A percentile compares a stretch with the other conserved stretches of the same genome.
These are phyloP conservation scores for Apamea anceps DNA, from an alignment of 2,888 invertebrate genomes.

Conservation along the genomic window DNA sequence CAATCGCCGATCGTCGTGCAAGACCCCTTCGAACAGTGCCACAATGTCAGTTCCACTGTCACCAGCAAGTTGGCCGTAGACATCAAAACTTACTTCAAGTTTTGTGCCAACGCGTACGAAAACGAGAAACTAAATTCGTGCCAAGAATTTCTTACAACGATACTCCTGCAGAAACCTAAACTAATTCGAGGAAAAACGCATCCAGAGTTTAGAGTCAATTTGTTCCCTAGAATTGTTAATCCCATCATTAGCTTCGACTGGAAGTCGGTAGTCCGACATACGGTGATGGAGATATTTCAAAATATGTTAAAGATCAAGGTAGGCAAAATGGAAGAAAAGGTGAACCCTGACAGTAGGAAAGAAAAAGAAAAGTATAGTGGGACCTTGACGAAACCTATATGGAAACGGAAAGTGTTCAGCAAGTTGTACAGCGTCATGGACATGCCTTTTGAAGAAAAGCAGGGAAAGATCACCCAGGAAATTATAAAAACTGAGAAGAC, in stretches of 20 bases:
- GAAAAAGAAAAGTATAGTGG: constrained; percentile 75
- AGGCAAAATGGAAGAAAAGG: constrained; percentile 69
- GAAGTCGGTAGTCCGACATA: constrained; percentile 72
- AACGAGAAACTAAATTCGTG: constrained; percentile 69
- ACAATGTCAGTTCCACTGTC: constrained; percentile 89
- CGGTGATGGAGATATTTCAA: constrained; percentile 74
- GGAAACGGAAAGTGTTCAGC: constrained; percentile 76
- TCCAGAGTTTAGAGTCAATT: constrained; percentile 73
- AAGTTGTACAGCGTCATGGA: constrained; percentile 60
- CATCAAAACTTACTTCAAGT: constrained; percentile 74
- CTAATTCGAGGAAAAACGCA: constrained; percentile 61
- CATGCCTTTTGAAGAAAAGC: constrained; percentile 71
- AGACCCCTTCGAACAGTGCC: constrained; percentile 92
- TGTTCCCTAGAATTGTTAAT: constrained; percentile 72
- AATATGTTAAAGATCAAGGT: constrained; percentile 74
- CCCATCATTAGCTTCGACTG: constrained; percentile 74
- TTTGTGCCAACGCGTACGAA: constrained; percentile 77
- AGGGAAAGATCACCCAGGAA: constrained; percentile 76
- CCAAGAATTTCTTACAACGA: constrained; percentile 71
- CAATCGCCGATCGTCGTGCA: constrained; percentile 90
- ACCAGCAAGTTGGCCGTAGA: constrained; percentile 71
- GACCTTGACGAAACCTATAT: constrained; percentile 72
- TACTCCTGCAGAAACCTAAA: constrained; percentile 77
- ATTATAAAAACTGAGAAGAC: constrained; percentile 69
- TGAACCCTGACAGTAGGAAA: constrained; percentile 67